A percentile compares a stretch with the other conserved stretches of the same genome.
Evolutionary conservation across 2,113 vertebrate genomes (phyloP).

Genomic region (Paramisgurnus dabryanus): DNA sequence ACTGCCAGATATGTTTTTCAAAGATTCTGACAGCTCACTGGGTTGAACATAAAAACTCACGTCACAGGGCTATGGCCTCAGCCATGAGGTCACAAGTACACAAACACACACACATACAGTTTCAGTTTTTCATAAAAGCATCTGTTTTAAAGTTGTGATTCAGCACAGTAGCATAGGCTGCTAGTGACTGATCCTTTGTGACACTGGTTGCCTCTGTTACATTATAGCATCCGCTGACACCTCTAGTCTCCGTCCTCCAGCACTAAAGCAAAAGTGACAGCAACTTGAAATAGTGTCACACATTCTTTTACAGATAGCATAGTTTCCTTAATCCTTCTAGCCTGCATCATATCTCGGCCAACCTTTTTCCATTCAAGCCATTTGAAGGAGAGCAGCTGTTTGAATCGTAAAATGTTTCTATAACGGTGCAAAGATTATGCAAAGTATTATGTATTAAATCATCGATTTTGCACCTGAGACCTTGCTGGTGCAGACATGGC

Average conservation of each 20-base stretch:
- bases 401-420: not conserved
- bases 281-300: not conserved
- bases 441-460: not conserved
- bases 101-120: not conserved
- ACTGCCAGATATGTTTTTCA: not conserved
- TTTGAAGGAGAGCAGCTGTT: conserved; percentile 14
- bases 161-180: not conserved
- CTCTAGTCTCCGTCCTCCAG: conserved; percentile 2
- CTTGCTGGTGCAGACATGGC: not conserved
- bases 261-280: conserved; percentile 7
- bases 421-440: not conserved
- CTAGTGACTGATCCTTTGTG: conserved; percentile 12
- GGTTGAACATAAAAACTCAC: not conserved
- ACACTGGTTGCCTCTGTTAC: conserved; percentile 3
- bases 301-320: conserved; percentile 9
- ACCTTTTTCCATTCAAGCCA: not conserved
- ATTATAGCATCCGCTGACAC: conserved; percentile 7
- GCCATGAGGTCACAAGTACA: not conserved
- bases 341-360: not conserved
- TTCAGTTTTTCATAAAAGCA: not conserved
- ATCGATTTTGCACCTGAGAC: not conserved
- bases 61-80: conserved; percentile 12
- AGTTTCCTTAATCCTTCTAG: not conserved
- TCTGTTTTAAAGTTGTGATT: conserved; percentile 16
- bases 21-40: not conserved